These are phyloP conservation scores for Hydropsyche betteni DNA, from an alignment of 2,888 invertebrate species.

Conservation along the genomic window DNA sequence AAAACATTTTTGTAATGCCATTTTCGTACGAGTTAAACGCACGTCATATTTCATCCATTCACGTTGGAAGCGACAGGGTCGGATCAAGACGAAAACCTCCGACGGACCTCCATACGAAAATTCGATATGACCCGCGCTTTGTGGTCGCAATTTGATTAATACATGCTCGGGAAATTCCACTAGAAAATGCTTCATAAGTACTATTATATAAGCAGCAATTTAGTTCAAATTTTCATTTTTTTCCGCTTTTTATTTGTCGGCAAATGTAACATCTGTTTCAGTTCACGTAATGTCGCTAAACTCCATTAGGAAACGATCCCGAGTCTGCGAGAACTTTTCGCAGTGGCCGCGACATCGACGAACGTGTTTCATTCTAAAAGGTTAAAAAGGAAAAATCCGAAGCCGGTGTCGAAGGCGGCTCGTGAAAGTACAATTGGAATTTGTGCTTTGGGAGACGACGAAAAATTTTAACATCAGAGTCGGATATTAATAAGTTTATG, in stretches of 20 bases:
- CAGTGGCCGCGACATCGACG: slow-evolving; percentile 36
- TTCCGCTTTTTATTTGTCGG: slow-evolving; percentile 1
- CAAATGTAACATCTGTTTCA: slow-evolving; percentile 37
- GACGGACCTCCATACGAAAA: slow-evolving; percentile 16
- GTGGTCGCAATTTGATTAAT: slow-evolving; percentile 30
- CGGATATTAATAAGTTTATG: too few relatives aligned
- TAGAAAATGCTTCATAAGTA: too few relatives aligned
- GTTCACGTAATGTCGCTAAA: slow-evolving; percentile 43
- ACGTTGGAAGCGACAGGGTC: slow-evolving; percentile 34
- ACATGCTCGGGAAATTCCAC: not conserved
- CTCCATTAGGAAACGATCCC: slow-evolving; percentile 41
- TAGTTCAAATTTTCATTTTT: not conserved
- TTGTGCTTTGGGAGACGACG: too few relatives aligned
- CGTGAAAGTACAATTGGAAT: not conserved
- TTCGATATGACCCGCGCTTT: slow-evolving; percentile 25
- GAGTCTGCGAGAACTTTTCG: slow-evolving; percentile 24
- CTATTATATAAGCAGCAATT: too few relatives aligned
- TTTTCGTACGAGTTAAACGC: slow-evolving; percentile 30
- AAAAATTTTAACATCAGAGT: too few relatives aligned
- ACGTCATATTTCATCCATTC: slow-evolving; percentile 43
- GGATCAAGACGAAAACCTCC: slow-evolving; percentile 25
- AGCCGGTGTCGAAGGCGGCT: not conserved
- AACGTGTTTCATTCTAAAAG: slow-evolving; percentile 36
- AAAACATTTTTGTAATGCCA: slow-evolving; percentile 5
- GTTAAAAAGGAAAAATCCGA: slow-evolving; percentile 3